phyloP scores from a whole-genome alignment of 1,140 invertebrate genomes.

The Gonatopus flavifemur region DNA sequence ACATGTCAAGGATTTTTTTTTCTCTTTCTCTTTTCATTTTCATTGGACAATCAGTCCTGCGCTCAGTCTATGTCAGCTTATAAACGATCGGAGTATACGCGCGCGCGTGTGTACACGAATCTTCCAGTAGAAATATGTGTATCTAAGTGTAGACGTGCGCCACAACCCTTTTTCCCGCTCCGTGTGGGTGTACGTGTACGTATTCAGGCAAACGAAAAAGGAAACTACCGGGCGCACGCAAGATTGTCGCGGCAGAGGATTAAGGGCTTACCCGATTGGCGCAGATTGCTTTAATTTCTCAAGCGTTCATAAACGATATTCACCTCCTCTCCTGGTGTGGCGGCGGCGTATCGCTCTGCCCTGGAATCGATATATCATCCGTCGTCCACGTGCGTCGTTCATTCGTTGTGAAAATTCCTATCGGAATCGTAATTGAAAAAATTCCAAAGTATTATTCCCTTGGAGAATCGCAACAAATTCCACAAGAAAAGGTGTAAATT shows the following conservation, averaged over 20 bases:
- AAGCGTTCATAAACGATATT: conserved; percentile 6
- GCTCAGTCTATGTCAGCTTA: conserved; percentile 38
- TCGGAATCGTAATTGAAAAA: no score
- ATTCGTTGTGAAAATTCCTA: no score
- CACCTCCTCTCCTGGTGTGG: conserved; percentile 7
- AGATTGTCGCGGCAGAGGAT: conserved; percentile 17
- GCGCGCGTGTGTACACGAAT: conserved; percentile 2
- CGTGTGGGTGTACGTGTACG: conserved; percentile 12
- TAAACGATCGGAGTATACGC: conserved; percentile 12
- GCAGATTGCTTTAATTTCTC: conserved; percentile 22
- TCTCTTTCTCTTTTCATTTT: conserved; percentile 27
- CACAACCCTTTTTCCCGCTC: neutral
- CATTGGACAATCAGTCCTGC: conserved; percentile 33
- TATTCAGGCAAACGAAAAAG: neutral
- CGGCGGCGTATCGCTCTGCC: no score
- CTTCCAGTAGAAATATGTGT: neutral
- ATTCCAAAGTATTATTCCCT: no score
- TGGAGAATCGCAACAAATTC: no score
- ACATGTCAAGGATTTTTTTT: no score
- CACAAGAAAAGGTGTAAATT: no score
- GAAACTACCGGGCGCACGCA: conserved; percentile 13
- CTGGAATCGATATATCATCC: no score
- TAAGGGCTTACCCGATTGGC: conserved; percentile 23
- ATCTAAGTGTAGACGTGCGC: conserved; percentile 3
- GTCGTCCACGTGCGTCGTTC: no score